Conservation (phyloP, 2,113 vertebrate species). For the Mugil cephalus region DNA sequence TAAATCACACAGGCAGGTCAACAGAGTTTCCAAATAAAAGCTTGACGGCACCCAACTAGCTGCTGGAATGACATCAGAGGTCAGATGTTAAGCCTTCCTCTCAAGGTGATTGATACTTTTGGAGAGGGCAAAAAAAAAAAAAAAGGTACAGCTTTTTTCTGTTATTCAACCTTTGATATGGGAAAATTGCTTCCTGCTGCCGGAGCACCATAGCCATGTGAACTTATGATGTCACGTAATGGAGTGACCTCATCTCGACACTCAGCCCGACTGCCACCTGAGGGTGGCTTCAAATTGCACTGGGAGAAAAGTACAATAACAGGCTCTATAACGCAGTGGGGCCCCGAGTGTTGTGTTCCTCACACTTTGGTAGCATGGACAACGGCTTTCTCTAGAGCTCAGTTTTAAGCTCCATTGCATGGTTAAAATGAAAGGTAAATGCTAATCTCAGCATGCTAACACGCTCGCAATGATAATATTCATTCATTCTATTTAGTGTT, state of each 20-base stretch:
- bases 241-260: constrained; percentile 68
- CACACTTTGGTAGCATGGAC: background rate
- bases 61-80: constrained; percentile 75
- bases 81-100: constrained; percentile 70
- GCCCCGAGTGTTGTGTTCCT: background rate
- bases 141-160: constrained; percentile 70
- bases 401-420: background rate
- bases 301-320: constrained; percentile 18
- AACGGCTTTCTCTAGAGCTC: background rate
- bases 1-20: constrained; percentile 65
- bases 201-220: constrained; percentile 47
- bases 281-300: constrained; percentile 40
- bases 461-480: background rate
- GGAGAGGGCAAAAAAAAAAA: constrained; percentile 69
- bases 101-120: constrained; percentile 76
- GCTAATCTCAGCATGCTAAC: background rate
- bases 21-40: constrained; percentile 57
- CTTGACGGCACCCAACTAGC: constrained; percentile 54
- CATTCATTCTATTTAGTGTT: background rate
- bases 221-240: constrained; percentile 74
- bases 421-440: background rate
- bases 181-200: constrained; percentile 77
- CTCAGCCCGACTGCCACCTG: constrained; percentile 63
- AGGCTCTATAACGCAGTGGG: constrained; percentile 1
- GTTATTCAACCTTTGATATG: constrained; percentile 76